phyloP scores from a whole-genome alignment of 2,113 vertebrate species.

The Alouatta palliata region DNA sequence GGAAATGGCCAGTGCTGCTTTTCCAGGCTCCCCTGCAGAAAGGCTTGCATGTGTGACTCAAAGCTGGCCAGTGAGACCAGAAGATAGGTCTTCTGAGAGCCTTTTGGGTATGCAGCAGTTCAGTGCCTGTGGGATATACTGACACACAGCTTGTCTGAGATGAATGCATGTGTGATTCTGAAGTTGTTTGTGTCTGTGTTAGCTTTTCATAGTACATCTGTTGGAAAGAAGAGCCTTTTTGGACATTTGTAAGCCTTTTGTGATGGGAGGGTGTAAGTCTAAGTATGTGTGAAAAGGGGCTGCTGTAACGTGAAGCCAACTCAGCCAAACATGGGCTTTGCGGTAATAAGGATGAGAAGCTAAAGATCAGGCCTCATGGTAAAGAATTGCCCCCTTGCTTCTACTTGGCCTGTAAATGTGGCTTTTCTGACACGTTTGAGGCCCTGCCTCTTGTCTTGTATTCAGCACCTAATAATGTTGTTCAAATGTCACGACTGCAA shows the following conservation, averaged over 20 bases:
- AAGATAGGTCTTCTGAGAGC: neutral
- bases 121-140: neutral
- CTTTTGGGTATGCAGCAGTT: conserved; percentile 25
- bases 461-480: conserved; percentile 43
- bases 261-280: neutral
- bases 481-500: conserved; percentile 44
- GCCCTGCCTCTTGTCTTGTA: neutral
- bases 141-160: neutral
- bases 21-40: neutral
- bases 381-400: neutral
- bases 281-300: neutral
- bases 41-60: neutral
- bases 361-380: neutral
- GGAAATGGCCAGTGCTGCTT: neutral
- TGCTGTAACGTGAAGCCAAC: conserved; percentile 1
- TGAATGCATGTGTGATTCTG: conserved; percentile 23
- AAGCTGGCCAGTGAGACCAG: neutral
- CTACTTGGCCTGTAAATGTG: neutral
- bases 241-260: conserved; percentile 2
- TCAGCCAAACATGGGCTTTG: conserved; percentile 45
- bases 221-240: conserved; percentile 48
- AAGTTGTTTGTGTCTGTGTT: conserved; percentile 43
- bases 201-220: conserved; percentile 15
- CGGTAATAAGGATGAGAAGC: neutral
- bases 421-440: conserved; percentile 6